Base-by-base conservation (phyloP, 1,140 invertebrate species). In the Plodia interpunctella region DNA sequence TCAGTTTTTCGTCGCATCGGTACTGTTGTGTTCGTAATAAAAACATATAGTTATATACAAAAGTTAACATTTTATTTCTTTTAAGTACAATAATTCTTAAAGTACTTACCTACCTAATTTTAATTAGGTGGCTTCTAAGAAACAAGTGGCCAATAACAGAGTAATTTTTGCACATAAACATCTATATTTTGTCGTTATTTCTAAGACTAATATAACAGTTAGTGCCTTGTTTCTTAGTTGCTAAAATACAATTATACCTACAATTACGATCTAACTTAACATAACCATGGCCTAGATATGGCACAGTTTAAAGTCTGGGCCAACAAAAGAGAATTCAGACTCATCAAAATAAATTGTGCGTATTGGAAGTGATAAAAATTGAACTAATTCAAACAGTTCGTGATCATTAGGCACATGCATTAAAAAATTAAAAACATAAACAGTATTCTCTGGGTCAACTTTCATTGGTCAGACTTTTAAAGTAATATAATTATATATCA, bases 51-150 rank as follows among this genome's bases (percentile, higher is more conserved):
- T 35, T 44, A 32, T 55, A 21, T 65, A 60, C 49, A 70, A 74
- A 74, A 70, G 56, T 65, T 68, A 70, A 74, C 68, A 66, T 70
- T 74, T 74, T 68, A 74, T 74, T 70, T 44, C 9, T 10, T 44
- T 62, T 44, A 44, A 44, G 38, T 15, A 44, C 38, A n/a, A n/a
- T n/a, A n/a, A n/a, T n/a, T n/a, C n/a, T n/a, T n/a, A n/a, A n/a
- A n/a, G n/a, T n/a, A n/a, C n/a, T n/a, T n/a, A n/a, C n/a, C n/a
- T n/a, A n/a, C n/a, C n/a, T n/a, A n/a, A n/a, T 44, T 15, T 44
- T n/a, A 15, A 44, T 15, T 5, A 44, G 15, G 38, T 32, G 50
- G 53, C 52, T 63, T 56, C 60, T 68, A 63, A 54, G 52, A 54
- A 54, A 54, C n/a, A 17, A 44, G 38, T 44, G 13, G 38, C 32